These are phyloP conservation scores for Orientallactaga bullata DNA, from an alignment of 2,113 vertebrate genomes.

Conservation along the genomic window DNA sequence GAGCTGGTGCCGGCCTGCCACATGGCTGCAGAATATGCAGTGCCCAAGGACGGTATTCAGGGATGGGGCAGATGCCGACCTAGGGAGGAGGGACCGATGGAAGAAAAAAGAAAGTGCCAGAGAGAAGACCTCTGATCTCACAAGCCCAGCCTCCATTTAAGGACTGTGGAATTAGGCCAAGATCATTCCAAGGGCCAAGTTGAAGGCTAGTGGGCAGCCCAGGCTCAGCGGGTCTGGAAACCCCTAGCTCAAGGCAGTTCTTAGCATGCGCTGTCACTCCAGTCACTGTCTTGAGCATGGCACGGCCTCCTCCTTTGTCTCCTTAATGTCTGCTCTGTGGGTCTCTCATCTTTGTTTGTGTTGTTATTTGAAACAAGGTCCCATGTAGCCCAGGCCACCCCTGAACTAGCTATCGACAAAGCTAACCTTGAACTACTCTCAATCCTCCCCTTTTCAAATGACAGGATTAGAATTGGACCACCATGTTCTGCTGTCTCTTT, in stretches of 20 bases:
- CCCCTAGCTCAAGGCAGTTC: not conserved
- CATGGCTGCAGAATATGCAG: not conserved
- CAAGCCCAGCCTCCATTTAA: not conserved
- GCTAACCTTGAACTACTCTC: not conserved
- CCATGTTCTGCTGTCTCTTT: too few relatives aligned
- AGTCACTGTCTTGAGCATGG: not conserved
- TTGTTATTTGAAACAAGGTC: not conserved
- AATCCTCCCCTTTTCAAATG: not conserved
- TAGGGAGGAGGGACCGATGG: too few relatives aligned
- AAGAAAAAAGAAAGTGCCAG: not conserved
- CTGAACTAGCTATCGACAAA: not conserved
- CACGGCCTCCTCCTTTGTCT: too few relatives aligned
- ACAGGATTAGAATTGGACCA: too few relatives aligned
- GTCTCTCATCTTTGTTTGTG: not conserved
- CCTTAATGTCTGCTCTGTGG: not conserved
- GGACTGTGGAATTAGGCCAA: not conserved
- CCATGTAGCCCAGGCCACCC: too few relatives aligned
- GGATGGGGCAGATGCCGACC: too few relatives aligned
- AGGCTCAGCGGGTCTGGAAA: too few relatives aligned
- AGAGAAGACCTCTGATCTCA: too few relatives aligned
- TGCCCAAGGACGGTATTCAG: not conserved
- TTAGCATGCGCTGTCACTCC: too few relatives aligned
- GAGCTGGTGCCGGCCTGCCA: not conserved
- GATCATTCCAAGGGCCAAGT: not conserved
- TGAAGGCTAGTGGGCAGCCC: not conserved